These are phyloP conservation scores for Colius striatus DNA, from an alignment of 2,113 vertebrate species.

Conservation along the genomic window DNA sequence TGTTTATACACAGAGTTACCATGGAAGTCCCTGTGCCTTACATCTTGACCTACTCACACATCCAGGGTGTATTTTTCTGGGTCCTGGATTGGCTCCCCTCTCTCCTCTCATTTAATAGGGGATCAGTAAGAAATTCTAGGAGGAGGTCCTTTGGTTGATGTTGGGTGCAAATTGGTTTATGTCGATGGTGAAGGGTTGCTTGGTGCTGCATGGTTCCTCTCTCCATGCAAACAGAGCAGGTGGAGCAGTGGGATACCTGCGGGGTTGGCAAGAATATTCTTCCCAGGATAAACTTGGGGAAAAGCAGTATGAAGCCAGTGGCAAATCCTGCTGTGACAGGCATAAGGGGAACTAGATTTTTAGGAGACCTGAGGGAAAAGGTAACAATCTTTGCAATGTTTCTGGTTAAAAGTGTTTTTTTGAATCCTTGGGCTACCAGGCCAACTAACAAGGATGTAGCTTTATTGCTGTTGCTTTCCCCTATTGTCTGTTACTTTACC, in stretches of 20 bases:
- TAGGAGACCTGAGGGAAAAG: neutral
- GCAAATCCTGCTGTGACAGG: neutral
- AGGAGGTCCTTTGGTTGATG: neutral
- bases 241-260: neutral
- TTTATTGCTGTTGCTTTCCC: neutral
- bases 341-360: neutral
- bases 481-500: neutral
- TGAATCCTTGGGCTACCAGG: neutral
- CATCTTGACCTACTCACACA: neutral
- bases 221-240: neutral
- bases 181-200: neutral
- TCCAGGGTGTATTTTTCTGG: neutral
- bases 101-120: neutral
- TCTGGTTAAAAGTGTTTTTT: neutral
- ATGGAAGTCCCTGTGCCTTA: constrained; percentile 2
- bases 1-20: constrained; percentile 58
- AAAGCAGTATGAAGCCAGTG: neutral
- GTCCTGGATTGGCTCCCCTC: neutral
- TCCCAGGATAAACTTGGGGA: neutral
- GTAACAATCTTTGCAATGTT: neutral
- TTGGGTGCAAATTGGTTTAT: neutral
- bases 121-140: neutral
- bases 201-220: neutral
- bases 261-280: neutral
- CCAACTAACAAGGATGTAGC: neutral